Base-by-base conservation (phyloP, 2,113 vertebrate genomes). In the Psephotus haematonotus region DNA sequence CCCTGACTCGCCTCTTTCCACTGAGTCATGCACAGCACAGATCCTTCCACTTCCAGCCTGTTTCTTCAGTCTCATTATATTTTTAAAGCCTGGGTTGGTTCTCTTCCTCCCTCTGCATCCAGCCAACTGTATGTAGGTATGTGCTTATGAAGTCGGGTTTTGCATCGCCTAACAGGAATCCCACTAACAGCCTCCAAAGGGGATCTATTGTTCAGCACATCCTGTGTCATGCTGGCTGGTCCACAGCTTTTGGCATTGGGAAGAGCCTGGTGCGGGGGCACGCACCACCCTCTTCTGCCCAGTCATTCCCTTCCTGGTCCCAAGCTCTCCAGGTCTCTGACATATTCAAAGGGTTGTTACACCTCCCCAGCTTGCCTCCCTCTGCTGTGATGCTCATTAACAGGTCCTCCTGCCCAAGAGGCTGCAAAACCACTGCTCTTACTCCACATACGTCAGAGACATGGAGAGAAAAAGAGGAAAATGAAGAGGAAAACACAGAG, bases 21-120 rank as follows among this genome's bases (percentile, higher is more conserved):
- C 71, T 86, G 92, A 92, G 60, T 91, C 92, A 92, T 8, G 19
- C 80, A 31, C 44, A 49, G 68, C 63, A 47, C 80, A 64, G 35
- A 67, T 50, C 83, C 37, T 77, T 83, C 20, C 0, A 28, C 49
- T 94, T 53, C 37, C 92, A 57, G 72, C 31, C 37, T 67, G 31
- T 17, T 76, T 46, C 65, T 50, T 71, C 65, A 29, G 46, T 9
- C 37, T 86, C 71, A 46, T 75, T 84, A 31, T 75, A 35, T 43
- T 70, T 90, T 50, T 67, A 33, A 83, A 94, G 39, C 53, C 37
- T 57, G 37, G 37, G 4, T 41, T 89, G 23, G 6, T 85, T 94
- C 23, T 55, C 49, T 62, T 44, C 35, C 44, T 84, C 37, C 12
- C 20, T 3, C 44, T n/a, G 28, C 28, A 13, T 35, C 65, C 60